Conservation (phyloP, 2,797 vertebrate species). For the Crenichthys baileyi region DNA sequence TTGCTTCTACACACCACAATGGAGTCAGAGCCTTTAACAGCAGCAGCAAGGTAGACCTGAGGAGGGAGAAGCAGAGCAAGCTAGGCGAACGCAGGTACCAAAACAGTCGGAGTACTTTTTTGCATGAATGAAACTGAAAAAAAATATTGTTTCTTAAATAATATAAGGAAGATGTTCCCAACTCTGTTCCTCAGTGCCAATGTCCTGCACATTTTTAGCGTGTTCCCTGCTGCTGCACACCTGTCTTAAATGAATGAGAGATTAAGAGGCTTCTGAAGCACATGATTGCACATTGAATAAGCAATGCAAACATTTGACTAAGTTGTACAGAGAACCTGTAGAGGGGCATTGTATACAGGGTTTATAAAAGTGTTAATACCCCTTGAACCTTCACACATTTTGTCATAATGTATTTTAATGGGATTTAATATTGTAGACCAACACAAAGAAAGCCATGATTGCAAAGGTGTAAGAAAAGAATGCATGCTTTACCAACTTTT, state of each 20-base stretch:
- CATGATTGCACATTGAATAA: background rate
- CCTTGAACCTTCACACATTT: background rate
- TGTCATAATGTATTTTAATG: background rate
- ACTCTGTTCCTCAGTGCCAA: no score
- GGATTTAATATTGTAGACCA: background rate
- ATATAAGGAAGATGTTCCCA: background rate
- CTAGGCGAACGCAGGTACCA: constrained; percentile 67
- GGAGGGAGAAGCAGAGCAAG: constrained; percentile 59
- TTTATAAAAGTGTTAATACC: background rate
- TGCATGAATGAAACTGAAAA: background rate
- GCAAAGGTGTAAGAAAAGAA: background rate
- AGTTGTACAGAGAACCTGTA: background rate
- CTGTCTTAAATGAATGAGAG: no score
- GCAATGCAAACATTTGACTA: background rate
- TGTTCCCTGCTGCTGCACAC: background rate
- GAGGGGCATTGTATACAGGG: background rate
- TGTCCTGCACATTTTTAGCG: no score
- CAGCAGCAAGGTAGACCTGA: constrained; percentile 47
- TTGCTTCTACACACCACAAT: constrained; percentile 79
- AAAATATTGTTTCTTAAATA: background rate
- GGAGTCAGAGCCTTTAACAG: constrained; percentile 60
- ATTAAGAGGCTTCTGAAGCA: background rate
- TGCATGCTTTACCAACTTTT: background rate
- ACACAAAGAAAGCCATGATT: background rate
- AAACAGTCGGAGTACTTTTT: background rate